Evolutionary conservation across 2,888 invertebrate genomes (phyloP).

Genomic region (Ganaspis brasiliensis): DNA sequence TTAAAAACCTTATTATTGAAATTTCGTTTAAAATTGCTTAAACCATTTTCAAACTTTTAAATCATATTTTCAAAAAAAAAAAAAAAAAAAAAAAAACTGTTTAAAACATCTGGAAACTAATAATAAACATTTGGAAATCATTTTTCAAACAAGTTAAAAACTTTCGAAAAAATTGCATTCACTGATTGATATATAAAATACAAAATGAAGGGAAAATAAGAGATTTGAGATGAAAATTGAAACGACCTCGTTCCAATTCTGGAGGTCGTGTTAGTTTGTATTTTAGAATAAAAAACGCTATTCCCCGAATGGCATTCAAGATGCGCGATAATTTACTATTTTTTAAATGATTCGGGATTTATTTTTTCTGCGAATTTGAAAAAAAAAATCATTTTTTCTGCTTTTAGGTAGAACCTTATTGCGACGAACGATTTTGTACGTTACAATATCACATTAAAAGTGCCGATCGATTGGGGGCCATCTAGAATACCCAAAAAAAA

Average conservation of each 20-base stretch:
- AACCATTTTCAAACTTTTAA: too few species aligned
- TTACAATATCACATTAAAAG: slow-evolving; percentile 78
- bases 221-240: slow-evolving; percentile 21
- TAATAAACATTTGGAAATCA: too few species aligned
- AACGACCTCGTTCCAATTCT: slow-evolving; percentile 52
- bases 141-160: not conserved
- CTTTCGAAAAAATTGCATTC: slow-evolving; percentile 31
- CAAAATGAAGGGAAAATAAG: not conserved
- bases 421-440: slow-evolving; percentile 77
- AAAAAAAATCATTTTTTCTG: slow-evolving; percentile 54
- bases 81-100: too few species aligned
- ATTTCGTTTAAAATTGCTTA: too few species aligned
- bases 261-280: slow-evolving; percentile 16
- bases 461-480: slow-evolving; percentile 71
- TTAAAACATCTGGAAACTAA: too few species aligned
- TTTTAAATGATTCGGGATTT: not conserved
- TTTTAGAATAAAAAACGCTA: slow-evolving; percentile 44
- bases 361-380: not conserved
- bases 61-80: too few species aligned
- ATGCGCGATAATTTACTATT: slow-evolving; percentile 6
- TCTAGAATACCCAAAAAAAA: slow-evolving; percentile 55
- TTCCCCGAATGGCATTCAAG: slow-evolving; percentile 17
- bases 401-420: slow-evolving; percentile 62
- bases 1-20: too few species aligned
- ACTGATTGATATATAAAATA: not conserved